Evolutionary conservation across 2,888 invertebrate species (phyloP).

Genomic region (Lamellibrachia columna): DNA sequence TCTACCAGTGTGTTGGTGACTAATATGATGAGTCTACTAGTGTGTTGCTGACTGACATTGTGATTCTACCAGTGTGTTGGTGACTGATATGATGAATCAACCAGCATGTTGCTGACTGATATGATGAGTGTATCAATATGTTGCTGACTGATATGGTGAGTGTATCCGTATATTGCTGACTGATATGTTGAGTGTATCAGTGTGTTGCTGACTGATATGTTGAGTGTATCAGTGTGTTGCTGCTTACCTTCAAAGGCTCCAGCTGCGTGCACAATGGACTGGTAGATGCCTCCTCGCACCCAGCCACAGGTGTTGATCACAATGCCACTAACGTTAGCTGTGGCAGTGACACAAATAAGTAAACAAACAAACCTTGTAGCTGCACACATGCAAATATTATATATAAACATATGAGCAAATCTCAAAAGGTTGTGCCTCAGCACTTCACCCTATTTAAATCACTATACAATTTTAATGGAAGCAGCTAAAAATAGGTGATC

Average conservation of each 20-base stretch:
- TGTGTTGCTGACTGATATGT: too few species aligned
- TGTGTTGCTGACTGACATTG: not conserved
- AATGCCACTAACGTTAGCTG: constrained; percentile 74
- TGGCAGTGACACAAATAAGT: not conserved
- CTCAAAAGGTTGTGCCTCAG: too few species aligned
- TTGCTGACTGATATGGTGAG: not conserved
- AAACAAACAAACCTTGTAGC: not conserved
- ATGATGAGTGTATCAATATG: not conserved
- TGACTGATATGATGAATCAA: too few species aligned
- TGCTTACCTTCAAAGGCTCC: constrained; percentile 84
- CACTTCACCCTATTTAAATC: too few species aligned
- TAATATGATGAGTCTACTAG: not conserved
- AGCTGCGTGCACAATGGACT: constrained; percentile 85
- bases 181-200: not conserved
- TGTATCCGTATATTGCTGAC: not conserved
- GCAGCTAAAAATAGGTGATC: too few species aligned
- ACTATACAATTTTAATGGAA: too few species aligned
- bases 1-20: not conserved
- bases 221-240: not conserved
- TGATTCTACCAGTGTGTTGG: too few species aligned
- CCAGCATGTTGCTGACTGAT: not conserved
- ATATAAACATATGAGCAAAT: too few species aligned
- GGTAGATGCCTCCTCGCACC: constrained; percentile 92
- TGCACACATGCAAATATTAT: too few species aligned
- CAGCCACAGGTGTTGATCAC: constrained; percentile 98